phyloP scores from a whole-genome alignment of 2,888 invertebrate species.

The Stenodema calcarata region DNA sequence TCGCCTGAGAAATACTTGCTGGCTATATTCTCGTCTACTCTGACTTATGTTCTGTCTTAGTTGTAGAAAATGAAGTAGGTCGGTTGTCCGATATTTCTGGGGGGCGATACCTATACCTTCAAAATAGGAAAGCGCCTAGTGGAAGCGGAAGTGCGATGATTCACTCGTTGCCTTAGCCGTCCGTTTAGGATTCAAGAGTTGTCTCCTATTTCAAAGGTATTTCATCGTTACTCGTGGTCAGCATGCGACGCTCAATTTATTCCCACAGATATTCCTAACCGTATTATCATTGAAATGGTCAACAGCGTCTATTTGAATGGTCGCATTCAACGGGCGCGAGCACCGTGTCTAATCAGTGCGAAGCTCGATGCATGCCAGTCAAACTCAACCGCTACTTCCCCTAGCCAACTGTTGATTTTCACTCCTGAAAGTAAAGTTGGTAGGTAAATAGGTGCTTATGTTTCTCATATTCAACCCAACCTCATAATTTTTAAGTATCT shows the following conservation, averaged over 20 bases:
- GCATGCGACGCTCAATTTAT: neutral
- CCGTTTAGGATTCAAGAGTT: slow-evolving; percentile 31
- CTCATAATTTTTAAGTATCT: too few species aligned
- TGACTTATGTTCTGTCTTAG: too few species aligned
- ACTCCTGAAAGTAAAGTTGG: too few species aligned
- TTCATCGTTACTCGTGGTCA: slow-evolving; percentile 13
- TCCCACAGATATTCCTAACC: neutral
- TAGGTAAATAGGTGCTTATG: too few species aligned
- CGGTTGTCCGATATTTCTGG: too few species aligned
- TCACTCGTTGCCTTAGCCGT: slow-evolving; percentile 26
- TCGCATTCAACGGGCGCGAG: neutral
- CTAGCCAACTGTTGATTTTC: neutral
- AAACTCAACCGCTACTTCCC: neutral
- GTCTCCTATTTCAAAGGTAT: slow-evolving; percentile 4
- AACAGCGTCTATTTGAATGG: neutral
- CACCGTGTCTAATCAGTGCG: neutral
- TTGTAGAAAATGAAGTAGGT: neutral
- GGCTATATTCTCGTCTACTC: too few species aligned
- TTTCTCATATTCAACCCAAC: too few species aligned
- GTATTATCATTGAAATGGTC: neutral
- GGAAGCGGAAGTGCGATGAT: slow-evolving; percentile 23
- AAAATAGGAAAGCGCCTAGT: neutral
- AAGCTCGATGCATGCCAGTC: neutral
- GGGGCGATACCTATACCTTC: too few species aligned
- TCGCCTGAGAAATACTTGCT: too few species aligned